Evolutionary conservation across 2,888 invertebrate genomes (phyloP), one percentile per base, ranked within the genome.

Genomic region (Andrena chrysosceles): DNA sequence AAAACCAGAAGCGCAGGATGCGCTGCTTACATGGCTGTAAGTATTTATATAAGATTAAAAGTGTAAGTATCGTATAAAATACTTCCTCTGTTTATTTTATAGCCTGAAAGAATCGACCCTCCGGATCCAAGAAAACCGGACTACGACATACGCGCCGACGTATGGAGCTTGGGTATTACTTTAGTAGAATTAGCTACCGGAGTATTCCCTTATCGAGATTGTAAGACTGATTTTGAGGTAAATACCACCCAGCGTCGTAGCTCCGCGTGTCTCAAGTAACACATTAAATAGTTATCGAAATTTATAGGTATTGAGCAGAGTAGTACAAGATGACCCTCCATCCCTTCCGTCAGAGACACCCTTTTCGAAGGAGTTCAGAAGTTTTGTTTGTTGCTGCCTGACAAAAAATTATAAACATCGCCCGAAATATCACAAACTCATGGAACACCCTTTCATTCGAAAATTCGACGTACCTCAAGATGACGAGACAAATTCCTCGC

Each of bases 11-110:
- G 98, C 93, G 99, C 98, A 2, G 99, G 99, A 59, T 99, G 99
- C 95, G 99, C 99, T n/a, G 99, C 99, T 1, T 99, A 99, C 92
- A 98, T 99, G 99, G 99, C 99, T 91, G 99, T 99, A 94, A 96
- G 96, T 96, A 86, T 42, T 42, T 42, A 42, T 42, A 16, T 16
- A 42, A 42, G 1, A 42, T 13, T 42, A 42, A 42, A 42, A 42
- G 42, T 16, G 16, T 5, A 16, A 68, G n/a, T 52, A 7, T 33
- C 56, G 73, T 54, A 20, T 31, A 6, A 64, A 62, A 26, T 48
- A 7, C 60, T 72, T 62, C 31, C 26, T 67, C 3, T 79, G 20
- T 78, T 77, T 69, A 89, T 84, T 85, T 92, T 94, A 29, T 91
- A 98, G 98, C 99, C 99, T 69, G 99, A 99, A 95, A 96, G 99